These are phyloP conservation scores for Andrena dorsata DNA, from an alignment of 2,888 invertebrate genomes.

Conservation along the genomic window DNA sequence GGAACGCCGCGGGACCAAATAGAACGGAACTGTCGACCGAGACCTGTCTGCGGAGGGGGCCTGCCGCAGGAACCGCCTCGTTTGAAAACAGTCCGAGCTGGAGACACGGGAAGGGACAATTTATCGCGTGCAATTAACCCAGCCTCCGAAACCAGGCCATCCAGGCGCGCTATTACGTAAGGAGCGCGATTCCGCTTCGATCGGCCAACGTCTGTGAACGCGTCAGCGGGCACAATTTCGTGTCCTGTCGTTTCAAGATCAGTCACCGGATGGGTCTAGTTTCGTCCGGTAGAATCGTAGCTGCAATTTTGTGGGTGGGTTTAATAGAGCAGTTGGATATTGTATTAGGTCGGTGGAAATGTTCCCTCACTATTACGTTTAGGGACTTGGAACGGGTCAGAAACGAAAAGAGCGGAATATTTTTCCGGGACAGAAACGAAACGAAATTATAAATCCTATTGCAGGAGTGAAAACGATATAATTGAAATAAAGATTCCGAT, in stretches of 20 bases:
- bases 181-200: constrained; percentile 22
- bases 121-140: constrained; percentile 78
- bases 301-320: background rate
- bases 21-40: constrained; percentile 62
- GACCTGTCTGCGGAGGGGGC: constrained; percentile 35
- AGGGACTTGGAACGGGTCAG: too few relatives aligned
- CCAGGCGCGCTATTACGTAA: constrained; percentile 64
- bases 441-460: too few relatives aligned
- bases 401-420: too few relatives aligned
- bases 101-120: constrained; percentile 75
- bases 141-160: constrained; percentile 71
- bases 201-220: background rate
- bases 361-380: too few relatives aligned
- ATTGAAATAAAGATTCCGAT: too few relatives aligned
- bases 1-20: constrained; percentile 58
- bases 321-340: too few relatives aligned
- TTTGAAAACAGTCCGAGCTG: constrained; percentile 57
- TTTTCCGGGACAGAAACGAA: too few relatives aligned
- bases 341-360: too few relatives aligned
- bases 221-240: background rate
- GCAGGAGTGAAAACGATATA: too few relatives aligned
- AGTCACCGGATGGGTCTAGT: background rate
- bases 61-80: constrained; percentile 65
- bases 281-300: constrained; percentile 20
- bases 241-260: background rate